A percentile compares a stretch with the other conserved stretches of the same genome.
phyloP scores from a whole-genome alignment of 2,888 invertebrate genomes.

The Calliscelio sp. region DNA sequence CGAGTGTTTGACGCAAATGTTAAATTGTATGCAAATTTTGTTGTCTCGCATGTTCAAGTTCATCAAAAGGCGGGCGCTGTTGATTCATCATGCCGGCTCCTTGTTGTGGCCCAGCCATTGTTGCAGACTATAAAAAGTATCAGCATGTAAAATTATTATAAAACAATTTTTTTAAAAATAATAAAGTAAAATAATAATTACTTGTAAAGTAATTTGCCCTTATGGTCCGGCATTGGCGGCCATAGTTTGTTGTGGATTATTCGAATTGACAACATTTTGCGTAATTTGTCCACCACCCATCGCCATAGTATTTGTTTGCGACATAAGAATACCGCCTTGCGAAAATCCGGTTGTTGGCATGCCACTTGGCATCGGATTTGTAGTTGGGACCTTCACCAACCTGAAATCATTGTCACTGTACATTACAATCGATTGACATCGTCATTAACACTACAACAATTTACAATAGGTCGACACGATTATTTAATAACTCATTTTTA shows the following conservation, averaged over 20 bases:
- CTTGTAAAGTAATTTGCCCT: slow-evolving; percentile 83
- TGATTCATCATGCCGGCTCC: slow-evolving; percentile 81
- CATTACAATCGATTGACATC: no score
- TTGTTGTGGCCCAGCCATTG: slow-evolving; percentile 82
- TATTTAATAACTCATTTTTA: no score
- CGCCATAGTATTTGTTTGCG: slow-evolving; percentile 86
- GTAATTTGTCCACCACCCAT: slow-evolving; percentile 89
- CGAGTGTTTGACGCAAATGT: slow-evolving; percentile 91
- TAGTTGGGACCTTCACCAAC: no score
- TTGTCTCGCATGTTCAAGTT: slow-evolving; percentile 91
- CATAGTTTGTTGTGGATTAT: slow-evolving; percentile 83
- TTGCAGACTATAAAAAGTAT: slow-evolving; percentile 74
- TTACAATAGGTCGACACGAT: no score
- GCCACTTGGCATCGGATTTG: slow-evolving; percentile 66
- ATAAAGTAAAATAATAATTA: slow-evolving; percentile 46
- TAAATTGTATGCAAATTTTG: slow-evolving; percentile 93
- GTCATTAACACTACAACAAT: no score
- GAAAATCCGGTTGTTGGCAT: slow-evolving; percentile 83
- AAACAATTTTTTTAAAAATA: slow-evolving; percentile 3
- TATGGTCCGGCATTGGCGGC: slow-evolving; percentile 80
- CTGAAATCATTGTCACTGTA: no score
- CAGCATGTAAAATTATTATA: no score
- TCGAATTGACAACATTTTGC: slow-evolving; percentile 86
- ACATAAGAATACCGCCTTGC: slow-evolving; percentile 87
- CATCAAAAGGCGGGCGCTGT: slow-evolving; percentile 87